A percentile compares a stretch with the other conserved stretches of the same genome.
phyloP scores from a whole-genome alignment of 2,888 invertebrate species.

The Hirtodrosophila confusa region DNA sequence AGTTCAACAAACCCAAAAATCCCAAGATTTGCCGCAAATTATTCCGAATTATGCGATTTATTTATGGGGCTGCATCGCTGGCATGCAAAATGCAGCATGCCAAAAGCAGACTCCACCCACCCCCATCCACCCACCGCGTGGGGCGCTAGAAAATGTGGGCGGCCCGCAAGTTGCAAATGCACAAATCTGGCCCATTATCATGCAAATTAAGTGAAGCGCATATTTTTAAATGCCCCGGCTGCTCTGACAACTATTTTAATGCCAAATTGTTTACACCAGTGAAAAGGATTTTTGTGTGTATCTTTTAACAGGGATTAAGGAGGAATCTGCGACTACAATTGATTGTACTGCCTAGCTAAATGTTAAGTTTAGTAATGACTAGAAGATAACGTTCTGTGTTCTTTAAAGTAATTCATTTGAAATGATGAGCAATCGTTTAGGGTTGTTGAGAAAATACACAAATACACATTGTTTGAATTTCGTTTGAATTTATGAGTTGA shows the following conservation, averaged over 20 bases:
- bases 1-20: slow-evolving; percentile 70
- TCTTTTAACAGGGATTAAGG: slow-evolving; percentile 7
- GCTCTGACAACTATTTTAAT: slow-evolving; percentile 42
- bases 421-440: too few relatives aligned
- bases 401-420: too few relatives aligned
- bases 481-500: too few relatives aligned
- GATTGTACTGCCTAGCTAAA: not conserved
- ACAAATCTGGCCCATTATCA: slow-evolving; percentile 60
- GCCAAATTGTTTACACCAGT: slow-evolving; percentile 47
- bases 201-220: slow-evolving; percentile 63
- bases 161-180: slow-evolving; percentile 41
- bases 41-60: slow-evolving; percentile 69
- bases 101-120: slow-evolving; percentile 5
- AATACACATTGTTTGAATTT: too few relatives aligned
- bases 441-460: too few relatives aligned
- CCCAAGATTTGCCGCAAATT: slow-evolving; percentile 43
- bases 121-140: slow-evolving; percentile 18
- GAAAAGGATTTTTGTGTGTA: slow-evolving; percentile 15
- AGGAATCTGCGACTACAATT: slow-evolving; percentile 5
- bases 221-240: slow-evolving; percentile 48
- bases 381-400: too few relatives aligned
- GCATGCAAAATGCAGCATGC: slow-evolving; percentile 3
- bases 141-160: slow-evolving; percentile 43
- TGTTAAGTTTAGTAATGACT: too few relatives aligned
- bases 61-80: slow-evolving; percentile 48